phyloP scores from a whole-genome alignment of 1,140 invertebrate species.

The Protaetia brevitarsis region DNA sequence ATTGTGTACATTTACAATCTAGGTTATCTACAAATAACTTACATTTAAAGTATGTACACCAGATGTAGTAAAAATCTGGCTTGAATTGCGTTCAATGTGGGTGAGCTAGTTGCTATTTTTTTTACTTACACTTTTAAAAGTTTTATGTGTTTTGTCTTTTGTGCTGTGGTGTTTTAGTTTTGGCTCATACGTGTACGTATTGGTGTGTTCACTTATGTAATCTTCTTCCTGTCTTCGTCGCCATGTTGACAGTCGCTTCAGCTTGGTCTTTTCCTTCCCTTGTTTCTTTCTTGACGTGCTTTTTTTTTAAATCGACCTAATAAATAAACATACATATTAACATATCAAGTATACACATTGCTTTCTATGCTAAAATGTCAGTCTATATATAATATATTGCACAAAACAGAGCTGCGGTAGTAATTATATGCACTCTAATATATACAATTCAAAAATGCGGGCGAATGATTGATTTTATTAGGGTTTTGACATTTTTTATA shows the following conservation, averaged over 20 bases:
- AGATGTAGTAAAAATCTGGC: background rate
- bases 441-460: too few species aligned
- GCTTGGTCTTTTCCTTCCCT: slow-evolving; percentile 54
- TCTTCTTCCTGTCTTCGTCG: slow-evolving; percentile 59
- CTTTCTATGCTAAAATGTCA: background rate
- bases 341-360: background rate
- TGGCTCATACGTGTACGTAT: slow-evolving; percentile 39
- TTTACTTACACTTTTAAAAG: slow-evolving; percentile 10
- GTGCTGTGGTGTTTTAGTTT: slow-evolving; percentile 1
- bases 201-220: slow-evolving; percentile 56
- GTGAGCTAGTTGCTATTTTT: background rate
- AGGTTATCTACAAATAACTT: background rate
- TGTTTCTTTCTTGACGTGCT: slow-evolving; percentile 56
- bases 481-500: too few species aligned
- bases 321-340: background rate
- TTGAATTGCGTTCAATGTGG: background rate
- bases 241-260: slow-evolving; percentile 57
- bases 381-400: too few species aligned
- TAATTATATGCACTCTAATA: too few species aligned
- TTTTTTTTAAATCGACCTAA: slow-evolving; percentile 49
- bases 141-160: background rate
- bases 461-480: too few species aligned
- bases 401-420: too few species aligned
- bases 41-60: slow-evolving; percentile 11
- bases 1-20: background rate